Evolutionary conservation across 64 coral and sea anemone species (phyloP), one percentile per base, ranked within the genome.

Genomic region (Dendrophyllia cribrosa): DNA sequence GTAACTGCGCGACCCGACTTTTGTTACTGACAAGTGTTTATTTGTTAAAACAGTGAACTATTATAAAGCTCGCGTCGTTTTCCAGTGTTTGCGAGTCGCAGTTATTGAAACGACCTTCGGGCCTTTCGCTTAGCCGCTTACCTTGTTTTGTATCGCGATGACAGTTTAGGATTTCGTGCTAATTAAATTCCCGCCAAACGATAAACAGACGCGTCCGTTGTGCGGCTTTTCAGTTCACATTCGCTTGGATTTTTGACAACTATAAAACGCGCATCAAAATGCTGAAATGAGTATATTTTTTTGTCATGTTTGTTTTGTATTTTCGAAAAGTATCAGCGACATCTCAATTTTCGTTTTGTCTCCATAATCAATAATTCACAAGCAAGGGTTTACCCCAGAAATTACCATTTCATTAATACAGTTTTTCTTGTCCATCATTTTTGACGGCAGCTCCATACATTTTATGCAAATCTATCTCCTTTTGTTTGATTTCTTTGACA

Each of bases 1-100:
- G 16, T 52, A 73, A 72, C 15, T 19, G 52, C 8, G 14, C 7
- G 61, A 62, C 46, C 16, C 21, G 22, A 53, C 59, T 58, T 47
- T 52, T 80, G 49, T 84, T 10, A 46, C 12, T 86, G 71, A 74
- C 14, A 26, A 58, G 25, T 85, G 65, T 76, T 83, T 84, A 88
- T 82, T 81, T 25, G 34, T 34, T 34, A 34, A 65, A 14, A 89
- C 72, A 26, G 34, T 24, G 62, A n/a, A 64, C 58, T 47, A 43
- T 15, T 20, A 82, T 44, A 72, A 45, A 62, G 60, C 62, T 16
- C 4, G 44, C 61, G 62, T 21, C 17, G 44, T 67, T 51, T 45
- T 23, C 14, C 17, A 51, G 44, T 67, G 61, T 84, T 84, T 66
- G 62, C 46, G 4, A 67, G 44, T n/a, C 43, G 20, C 43, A 23